Percentiles rank a stretch among this genome's conserved stretches.
These are phyloP conservation scores for Parambassis ranga DNA, from an alignment of 2,797 vertebrate genomes.

Conservation along the genomic window DNA sequence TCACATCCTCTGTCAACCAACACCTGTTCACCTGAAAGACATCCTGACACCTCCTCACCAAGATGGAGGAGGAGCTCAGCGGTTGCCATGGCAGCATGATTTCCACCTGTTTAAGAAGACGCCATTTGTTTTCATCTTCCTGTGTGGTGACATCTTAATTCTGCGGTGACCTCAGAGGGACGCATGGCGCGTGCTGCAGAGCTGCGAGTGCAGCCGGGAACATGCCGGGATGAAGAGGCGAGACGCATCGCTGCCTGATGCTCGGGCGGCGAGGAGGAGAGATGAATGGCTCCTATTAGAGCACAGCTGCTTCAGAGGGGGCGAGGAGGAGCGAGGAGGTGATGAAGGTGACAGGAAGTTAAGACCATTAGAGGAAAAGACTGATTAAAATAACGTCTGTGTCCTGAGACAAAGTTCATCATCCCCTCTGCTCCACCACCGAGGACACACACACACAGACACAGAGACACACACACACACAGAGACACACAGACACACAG, in stretches of 20 bases:
- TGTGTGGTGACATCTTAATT: neutral
- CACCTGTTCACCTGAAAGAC: too few species aligned
- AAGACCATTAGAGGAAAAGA: constrained; percentile 25
- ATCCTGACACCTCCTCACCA: too few species aligned
- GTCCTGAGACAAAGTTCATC: constrained; percentile 46
- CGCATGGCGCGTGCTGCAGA: neutral
- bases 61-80: too few species aligned
- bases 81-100: too few species aligned
- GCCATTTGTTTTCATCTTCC: neutral
- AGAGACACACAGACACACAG: too few species aligned
- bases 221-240: neutral
- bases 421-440: neutral
- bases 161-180: neutral
- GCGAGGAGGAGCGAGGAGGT: constrained; percentile 34
- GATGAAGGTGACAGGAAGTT: constrained; percentile 45
- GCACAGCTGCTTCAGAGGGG: neutral
- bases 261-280: neutral
- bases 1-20: too few species aligned
- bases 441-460: neutral
- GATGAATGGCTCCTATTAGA: constrained; percentile 43
- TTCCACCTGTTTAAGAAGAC: too few species aligned
- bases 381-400: constrained; percentile 39
- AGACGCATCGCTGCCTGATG: constrained; percentile 15
- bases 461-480: too few species aligned
- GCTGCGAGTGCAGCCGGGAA: constrained; percentile 7